Base-by-base conservation (phyloP, 2,888 invertebrate genomes). In the Tetranychus truncatus region DNA sequence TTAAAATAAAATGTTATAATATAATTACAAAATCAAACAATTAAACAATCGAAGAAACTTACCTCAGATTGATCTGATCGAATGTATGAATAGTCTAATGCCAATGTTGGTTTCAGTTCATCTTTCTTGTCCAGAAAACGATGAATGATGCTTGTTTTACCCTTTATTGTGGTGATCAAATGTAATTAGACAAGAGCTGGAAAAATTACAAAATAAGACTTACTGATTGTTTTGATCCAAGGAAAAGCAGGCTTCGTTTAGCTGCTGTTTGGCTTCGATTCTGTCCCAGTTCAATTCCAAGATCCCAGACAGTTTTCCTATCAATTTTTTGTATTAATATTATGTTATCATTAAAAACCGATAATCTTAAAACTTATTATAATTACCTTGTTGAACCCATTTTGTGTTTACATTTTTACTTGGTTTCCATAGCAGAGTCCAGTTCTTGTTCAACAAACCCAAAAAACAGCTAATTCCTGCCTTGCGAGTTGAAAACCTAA, bases 41-140 rank as follows among this genome's bases (percentile, higher is more conserved):
- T n/a, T n/a, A n/a, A n/a, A 55, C 34, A 55, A 15, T 15, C 55
- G 7, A 15, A 15, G 2, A 9, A 6, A 55, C 55, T 55, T 55
- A 55, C 55, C 15, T 15, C 55, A 55, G 55, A 45, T 7, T 21
- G 65, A 82, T 88, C 88, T 80, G 83, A 80, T 72, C 92, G 86
- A 0, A 89, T 92, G 83, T 89, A 94, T 11, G 89, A 89, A 82
- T 93, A 95, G 81, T 94, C 93, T 80, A 94, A 83, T 0, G 91
- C 91, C 74, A 92, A 84, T 0, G 93, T 92, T 73, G 91, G 89
- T 79, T 89, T 89, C 3, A 86, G 84, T 24, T 84, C 82, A 79
- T 92, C 91, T 75, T 87, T 88, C 81, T 89, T 88, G 77, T 92
- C 91, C 75, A 92, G 85, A 83, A 92, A 91, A 78, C 87, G 85